Percentiles rank a stretch among this genome's conserved stretches.
These are phyloP conservation scores for Eulemur macaco DNA, from an alignment of 2,113 vertebrate genomes.

Conservation along the genomic window DNA sequence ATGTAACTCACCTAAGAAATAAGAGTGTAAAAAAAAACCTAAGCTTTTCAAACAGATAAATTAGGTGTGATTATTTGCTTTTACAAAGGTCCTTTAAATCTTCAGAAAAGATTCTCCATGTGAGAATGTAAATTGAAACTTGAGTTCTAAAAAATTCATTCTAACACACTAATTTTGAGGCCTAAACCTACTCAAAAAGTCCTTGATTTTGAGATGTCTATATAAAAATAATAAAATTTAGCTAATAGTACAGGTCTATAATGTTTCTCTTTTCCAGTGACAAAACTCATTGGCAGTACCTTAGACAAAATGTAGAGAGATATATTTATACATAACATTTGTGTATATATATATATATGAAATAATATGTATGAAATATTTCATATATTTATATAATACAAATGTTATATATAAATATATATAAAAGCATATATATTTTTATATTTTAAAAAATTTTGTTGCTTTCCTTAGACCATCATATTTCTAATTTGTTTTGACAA, in stretches of 20 bases:
- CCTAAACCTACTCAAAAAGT: neutral
- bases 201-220: neutral
- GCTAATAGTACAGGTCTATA: neutral
- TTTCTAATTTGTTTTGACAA: neutral
- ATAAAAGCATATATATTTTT: neutral
- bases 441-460: neutral
- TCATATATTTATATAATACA: neutral
- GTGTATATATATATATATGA: neutral
- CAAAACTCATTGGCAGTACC: neutral
- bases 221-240: neutral
- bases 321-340: neutral
- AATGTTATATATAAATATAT: neutral
- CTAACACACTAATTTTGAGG: neutral
- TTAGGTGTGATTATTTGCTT: neutral
- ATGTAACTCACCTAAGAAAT: slow-evolving; percentile 23
- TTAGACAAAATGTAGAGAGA: neutral
- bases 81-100: neutral
- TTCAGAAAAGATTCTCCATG: neutral
- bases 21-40: neutral
- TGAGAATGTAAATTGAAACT: slow-evolving; percentile 11
- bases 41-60: neutral
- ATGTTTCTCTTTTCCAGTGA: neutral
- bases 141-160: slow-evolving; percentile 33
- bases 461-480: neutral
- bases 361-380: neutral